Evolutionary conservation across 2,888 invertebrate genomes (phyloP), one percentile per base, ranked within the genome.

Genomic region (Petrolisthes cinctipes): DNA sequence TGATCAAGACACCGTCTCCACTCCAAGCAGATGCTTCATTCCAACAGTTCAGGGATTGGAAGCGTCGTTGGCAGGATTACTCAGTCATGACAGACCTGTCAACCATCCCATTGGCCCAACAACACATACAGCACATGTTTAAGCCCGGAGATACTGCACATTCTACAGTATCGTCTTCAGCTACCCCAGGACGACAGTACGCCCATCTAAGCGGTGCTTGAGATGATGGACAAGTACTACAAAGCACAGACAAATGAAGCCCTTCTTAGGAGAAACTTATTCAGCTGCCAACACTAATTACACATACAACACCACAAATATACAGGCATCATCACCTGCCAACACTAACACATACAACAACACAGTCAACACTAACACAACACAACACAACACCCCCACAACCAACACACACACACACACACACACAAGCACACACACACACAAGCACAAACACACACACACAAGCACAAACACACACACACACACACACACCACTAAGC

Each of bases 11-110:
- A n/a, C 84, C 78, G 14, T 53, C 84, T 17, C 84, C 66, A 37
- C 78, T 84, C 2, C 56, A 84, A n/a, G 76, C 78, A 5, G 66
- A 75, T 57, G 84, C 66, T 5, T 53, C 78, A 4, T 84, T 76
- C 84, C 76, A 84, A 61, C 4, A 4, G 78, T 84, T 84, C 78
- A 56, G 57, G 51, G 76, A 78, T n/a, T 76, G 78, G 78, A 20
- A 73, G 37, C 84, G 78, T 56, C 76, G 51, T 14, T 84, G 78
- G 84, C 17, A 54, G n/a, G 76, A 83, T 51, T 83, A 83, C 23
- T 75, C 83, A 6, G 20, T 56, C 5, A 83, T 83, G 83, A 23
- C 54, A 6, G 76, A 84, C 53, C 78, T 84, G 37, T 51, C 57
- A 56, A 84, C 54, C 3, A 14, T 84, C 4, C 76, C 84, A 5